Percentiles rank a stretch among this genome's conserved stretches.
Conservation (phyloP, 2,888 invertebrate genomes). For the Chorisops tibialis region DNA sequence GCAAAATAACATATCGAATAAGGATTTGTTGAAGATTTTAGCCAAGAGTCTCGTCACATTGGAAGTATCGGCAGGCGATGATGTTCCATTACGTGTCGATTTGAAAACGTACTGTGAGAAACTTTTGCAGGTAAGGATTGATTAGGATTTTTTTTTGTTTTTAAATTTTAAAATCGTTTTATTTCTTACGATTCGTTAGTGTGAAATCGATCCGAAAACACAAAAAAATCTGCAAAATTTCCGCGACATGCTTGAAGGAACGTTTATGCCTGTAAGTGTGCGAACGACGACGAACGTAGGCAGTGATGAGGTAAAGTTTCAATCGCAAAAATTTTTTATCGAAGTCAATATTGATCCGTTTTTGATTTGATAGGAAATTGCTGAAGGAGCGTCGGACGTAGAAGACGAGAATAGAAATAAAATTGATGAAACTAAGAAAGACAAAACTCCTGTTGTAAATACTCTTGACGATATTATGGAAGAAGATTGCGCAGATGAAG, state of each 20-base stretch:
- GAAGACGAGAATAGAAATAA: constrained; percentile 29
- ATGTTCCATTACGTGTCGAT: constrained; percentile 40
- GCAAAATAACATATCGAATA: constrained; percentile 46
- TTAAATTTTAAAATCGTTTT: not conserved
- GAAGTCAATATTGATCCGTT: too few relatives aligned
- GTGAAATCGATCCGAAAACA: constrained; percentile 45
- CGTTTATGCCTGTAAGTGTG: not conserved
- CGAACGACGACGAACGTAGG: not conserved
- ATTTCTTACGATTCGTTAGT: constrained; percentile 37
- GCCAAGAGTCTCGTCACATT: constrained; percentile 46
- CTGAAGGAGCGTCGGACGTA: constrained; percentile 35
- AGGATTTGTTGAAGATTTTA: constrained; percentile 47
- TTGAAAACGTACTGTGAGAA: constrained; percentile 44
- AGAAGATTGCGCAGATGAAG: too few relatives aligned
- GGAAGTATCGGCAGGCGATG: constrained; percentile 41
- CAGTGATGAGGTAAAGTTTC: not conserved
- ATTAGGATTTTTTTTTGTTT: not conserved
- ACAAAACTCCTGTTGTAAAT: constrained; percentile 16
- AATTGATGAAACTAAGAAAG: constrained; percentile 28
- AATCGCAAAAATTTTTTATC: too few relatives aligned
- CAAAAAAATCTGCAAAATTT: constrained; percentile 44
- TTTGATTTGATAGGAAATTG: constrained; percentile 33
- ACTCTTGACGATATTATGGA: too few relatives aligned
- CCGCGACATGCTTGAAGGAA: constrained; percentile 45
- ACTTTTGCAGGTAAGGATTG: constrained; percentile 38